Evolutionary conservation across 2,113 vertebrate species (phyloP), one percentile per base, ranked within the genome.

Genomic region (Spea multiplicata): DNA sequence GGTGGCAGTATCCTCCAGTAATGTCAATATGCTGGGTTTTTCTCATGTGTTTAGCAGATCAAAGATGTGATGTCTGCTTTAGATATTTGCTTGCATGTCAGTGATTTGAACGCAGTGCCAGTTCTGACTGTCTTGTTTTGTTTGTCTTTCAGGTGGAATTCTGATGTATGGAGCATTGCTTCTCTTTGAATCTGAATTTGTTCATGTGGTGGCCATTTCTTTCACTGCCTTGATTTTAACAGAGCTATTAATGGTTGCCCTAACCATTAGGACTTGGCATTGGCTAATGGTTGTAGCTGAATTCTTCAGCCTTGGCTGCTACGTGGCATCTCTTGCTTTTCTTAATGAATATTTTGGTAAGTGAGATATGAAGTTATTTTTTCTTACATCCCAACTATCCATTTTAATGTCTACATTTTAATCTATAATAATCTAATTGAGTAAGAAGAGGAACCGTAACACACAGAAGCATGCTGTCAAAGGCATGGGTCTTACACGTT

Each of bases 171-270:
- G 97, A 50, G 97, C 93, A 0, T 88, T 99, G 88, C 83, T 98
- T 85, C 94, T 99, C 48, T 99, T 99, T 12, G 97, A 99, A 87
- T 96, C 95, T 0, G 97, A 99, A 88, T 99, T 99, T 4, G 95
- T 99, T 46, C 96, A 98, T 0, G 97, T 99, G 0, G 96, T 99
- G 81, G 95, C 96, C 87, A 99, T 99, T 93, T 98, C 97, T 71
- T 99, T 99, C 91, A 99, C 97, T 2, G 96, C 97, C 0, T 94
- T 99, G 9, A 88, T 99, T 83, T 86, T 99, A 82, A 99, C 97
- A 0, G 97, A 99, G 88, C 94, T 99, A 84, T 93, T 99, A 84
- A 99, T 99, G 97, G 97, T 99, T 88, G 97, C 97, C 0, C 90
- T 99, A 82, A 98, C 95, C 1, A 85, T 99, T 76, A 88, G 97